Conservation (phyloP, 2,888 invertebrate genomes). For the Pteria penguin region DNA sequence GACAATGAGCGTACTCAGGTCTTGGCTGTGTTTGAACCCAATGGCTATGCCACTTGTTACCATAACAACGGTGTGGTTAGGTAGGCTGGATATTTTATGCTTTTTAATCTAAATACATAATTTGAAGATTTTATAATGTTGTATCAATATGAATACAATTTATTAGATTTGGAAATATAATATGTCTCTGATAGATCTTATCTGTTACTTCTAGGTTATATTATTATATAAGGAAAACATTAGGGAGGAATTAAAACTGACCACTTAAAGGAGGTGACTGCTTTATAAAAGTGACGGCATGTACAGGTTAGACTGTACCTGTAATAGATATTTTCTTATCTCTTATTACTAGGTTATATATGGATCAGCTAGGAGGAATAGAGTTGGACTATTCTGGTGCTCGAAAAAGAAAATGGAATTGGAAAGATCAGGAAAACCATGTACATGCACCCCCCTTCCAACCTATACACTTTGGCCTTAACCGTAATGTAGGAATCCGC, state of each 20-base stretch:
- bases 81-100: no score
- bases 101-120: no score
- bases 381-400: slow-evolving; percentile 73
- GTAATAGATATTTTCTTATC: background rate
- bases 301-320: background rate
- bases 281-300: no score
- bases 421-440: slow-evolving; percentile 75
- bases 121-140: no score
- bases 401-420: slow-evolving; percentile 73
- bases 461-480: slow-evolving; percentile 76
- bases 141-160: no score
- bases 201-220: no score
- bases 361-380: slow-evolving; percentile 76
- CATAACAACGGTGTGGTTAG: slow-evolving; percentile 71
- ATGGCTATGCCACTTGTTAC: slow-evolving; percentile 73
- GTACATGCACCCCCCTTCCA: slow-evolving; percentile 80
- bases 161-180: no score
- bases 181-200: no score
- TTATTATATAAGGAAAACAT: no score
- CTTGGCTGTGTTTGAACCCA: slow-evolving; percentile 74
- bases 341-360: slow-evolving; percentile 70
- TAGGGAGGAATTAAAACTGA: no score
- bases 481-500: slow-evolving; percentile 69
- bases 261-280: no score
- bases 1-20: slow-evolving; percentile 60